These are phyloP conservation scores for Charadrius vociferus DNA, from an alignment of 2,113 vertebrate species.

Conservation along the genomic window DNA sequence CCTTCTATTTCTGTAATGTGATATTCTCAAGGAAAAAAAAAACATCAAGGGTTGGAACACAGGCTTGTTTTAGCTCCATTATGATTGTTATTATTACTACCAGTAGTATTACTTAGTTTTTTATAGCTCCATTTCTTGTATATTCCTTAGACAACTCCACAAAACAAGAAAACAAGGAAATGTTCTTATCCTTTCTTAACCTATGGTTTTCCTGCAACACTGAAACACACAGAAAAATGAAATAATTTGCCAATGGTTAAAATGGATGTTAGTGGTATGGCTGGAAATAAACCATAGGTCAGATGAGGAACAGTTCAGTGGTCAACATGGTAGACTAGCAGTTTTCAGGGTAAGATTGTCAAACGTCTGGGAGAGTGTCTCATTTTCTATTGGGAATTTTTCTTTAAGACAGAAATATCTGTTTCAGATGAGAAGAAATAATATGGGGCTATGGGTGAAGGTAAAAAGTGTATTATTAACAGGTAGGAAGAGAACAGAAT, in stretches of 20 bases:
- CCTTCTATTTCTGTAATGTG: neutral
- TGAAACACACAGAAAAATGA: neutral
- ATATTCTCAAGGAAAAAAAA: neutral
- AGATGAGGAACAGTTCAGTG: neutral
- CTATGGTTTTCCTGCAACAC: neutral
- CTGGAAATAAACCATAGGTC: neutral
- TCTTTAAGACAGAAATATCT: neutral
- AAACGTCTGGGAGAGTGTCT: neutral
- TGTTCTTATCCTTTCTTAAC: neutral
- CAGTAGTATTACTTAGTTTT: neutral
- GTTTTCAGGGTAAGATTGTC: neutral
- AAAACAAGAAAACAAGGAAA: neutral
- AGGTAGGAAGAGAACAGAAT: neutral
- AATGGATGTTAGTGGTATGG: neutral
- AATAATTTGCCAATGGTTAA: neutral
- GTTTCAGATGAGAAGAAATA: neutral
- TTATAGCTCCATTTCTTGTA: neutral
- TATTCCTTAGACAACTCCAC: neutral
- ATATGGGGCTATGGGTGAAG: neutral
- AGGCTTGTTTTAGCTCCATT: neutral
- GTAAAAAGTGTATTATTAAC: neutral
- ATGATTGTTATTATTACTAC: constrained; percentile 17
- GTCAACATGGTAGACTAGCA: neutral
- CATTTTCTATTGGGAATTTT: neutral
- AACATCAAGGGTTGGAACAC: neutral